phyloP scores from a whole-genome alignment of 2,888 invertebrate species.

The Gari tellinella region DNA sequence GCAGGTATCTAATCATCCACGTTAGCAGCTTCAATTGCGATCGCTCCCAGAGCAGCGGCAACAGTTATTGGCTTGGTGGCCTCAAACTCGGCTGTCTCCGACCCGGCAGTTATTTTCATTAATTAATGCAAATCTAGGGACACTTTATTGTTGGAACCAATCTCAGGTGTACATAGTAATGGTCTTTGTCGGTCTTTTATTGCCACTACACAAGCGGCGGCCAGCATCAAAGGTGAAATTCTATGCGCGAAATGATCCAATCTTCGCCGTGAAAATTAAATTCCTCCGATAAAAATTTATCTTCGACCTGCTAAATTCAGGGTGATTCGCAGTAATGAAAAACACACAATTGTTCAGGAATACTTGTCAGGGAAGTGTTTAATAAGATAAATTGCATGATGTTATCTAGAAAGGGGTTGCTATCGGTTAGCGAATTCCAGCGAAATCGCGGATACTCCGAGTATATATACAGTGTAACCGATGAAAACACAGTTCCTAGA shows the following conservation, averaged over 20 bases:
- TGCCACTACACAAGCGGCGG: constrained; percentile 27
- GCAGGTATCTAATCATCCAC: no score
- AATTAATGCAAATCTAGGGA: constrained; percentile 37
- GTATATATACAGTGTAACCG: no score
- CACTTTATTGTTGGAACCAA: constrained; percentile 26
- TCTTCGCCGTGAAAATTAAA: constrained; percentile 28
- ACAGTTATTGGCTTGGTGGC: not conserved
- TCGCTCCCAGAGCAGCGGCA: not conserved
- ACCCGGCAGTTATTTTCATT: constrained; percentile 19
- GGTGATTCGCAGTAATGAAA: constrained; percentile 31
- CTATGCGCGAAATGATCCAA: constrained; percentile 21
- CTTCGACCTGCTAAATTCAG: constrained; percentile 38
- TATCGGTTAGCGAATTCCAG: no score
- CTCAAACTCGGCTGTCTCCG: not conserved
- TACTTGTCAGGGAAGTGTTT: no score
- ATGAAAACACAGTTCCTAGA: no score
- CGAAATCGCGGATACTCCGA: no score
- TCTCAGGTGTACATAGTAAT: constrained; percentile 25
- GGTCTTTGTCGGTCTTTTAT: constrained; percentile 26
- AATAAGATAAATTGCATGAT: no score
- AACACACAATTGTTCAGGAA: no score
- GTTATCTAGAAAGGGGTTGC: no score
- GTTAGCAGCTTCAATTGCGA: not conserved
- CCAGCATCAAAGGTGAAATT: constrained; percentile 26
- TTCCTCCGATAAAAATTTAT: constrained; percentile 37